A percentile compares a stretch with the other conserved stretches of the same genome.
Evolutionary conservation across 2,797 vertebrate species (phyloP).

Genomic region (Leucoraja ocellata): DNA sequence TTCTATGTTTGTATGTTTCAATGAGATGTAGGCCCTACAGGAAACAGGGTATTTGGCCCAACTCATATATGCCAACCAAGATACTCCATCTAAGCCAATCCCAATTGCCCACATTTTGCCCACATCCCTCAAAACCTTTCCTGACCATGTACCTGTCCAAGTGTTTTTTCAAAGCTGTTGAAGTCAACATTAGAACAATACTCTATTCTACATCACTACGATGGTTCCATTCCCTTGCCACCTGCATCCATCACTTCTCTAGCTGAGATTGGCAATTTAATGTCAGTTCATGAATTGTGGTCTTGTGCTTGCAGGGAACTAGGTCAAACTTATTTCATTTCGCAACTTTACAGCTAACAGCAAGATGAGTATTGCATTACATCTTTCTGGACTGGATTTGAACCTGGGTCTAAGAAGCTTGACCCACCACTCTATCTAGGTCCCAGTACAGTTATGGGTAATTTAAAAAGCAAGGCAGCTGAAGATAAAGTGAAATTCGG

Average conservation of each 20-base stretch:
- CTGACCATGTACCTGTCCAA: no score
- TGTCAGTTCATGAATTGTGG: background rate
- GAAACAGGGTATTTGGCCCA: no score
- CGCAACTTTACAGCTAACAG: background rate
- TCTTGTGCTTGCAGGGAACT: background rate
- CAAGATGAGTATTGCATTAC: background rate
- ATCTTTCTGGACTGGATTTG: constrained; percentile 9
- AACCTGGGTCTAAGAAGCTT: background rate
- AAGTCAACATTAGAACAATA: background rate
- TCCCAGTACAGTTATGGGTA: background rate
- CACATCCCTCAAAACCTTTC: no score
- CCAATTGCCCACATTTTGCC: no score
- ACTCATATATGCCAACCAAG: no score
- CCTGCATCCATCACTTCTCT: background rate
- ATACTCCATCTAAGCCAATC: no score
- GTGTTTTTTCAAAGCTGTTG: no score
- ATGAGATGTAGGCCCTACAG: no score
- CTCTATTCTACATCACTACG: background rate
- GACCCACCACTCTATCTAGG: background rate
- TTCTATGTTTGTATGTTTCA: no score
- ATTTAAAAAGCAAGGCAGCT: background rate
- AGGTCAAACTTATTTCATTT: constrained; percentile 6
- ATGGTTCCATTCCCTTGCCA: constrained; percentile 6
- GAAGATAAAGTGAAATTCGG: background rate
- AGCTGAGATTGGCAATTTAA: background rate